Conservation (phyloP, 2,113 vertebrate species). For the Engystomops pustulosus region DNA sequence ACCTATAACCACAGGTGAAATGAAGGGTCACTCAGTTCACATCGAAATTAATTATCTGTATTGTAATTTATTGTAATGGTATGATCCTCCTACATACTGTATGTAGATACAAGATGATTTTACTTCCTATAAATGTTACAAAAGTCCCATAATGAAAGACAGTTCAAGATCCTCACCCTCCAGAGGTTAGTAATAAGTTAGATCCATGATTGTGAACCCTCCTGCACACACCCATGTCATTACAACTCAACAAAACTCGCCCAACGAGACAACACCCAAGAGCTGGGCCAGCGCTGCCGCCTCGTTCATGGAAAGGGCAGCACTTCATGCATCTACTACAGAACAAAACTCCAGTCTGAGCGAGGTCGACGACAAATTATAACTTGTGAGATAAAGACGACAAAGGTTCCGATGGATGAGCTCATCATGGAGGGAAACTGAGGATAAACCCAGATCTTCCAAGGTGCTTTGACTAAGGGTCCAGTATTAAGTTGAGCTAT, state of each 20-base stretch:
- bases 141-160: too few relatives aligned
- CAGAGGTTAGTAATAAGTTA: not conserved
- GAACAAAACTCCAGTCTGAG: not conserved
- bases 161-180: too few relatives aligned
- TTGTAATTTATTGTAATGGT: too few relatives aligned
- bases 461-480: not conserved
- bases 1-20: too few relatives aligned
- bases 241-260: not conserved
- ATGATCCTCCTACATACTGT: too few relatives aligned
- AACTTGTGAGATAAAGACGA: not conserved
- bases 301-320: not conserved
- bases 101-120: too few relatives aligned
- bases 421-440: too few relatives aligned
- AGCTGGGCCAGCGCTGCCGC: not conserved
- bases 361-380: not conserved
- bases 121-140: too few relatives aligned
- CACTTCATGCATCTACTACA: not conserved
- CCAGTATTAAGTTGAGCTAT: not conserved
- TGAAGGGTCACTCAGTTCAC: too few relatives aligned
- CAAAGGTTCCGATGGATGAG: not conserved
- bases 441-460: too few relatives aligned
- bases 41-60: too few relatives aligned
- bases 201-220: not conserved
- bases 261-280: slow-evolving; percentile 4
- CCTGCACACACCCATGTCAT: not conserved